Conservation (phyloP, 2,113 vertebrate species). For the Malaclemys terrapin region DNA sequence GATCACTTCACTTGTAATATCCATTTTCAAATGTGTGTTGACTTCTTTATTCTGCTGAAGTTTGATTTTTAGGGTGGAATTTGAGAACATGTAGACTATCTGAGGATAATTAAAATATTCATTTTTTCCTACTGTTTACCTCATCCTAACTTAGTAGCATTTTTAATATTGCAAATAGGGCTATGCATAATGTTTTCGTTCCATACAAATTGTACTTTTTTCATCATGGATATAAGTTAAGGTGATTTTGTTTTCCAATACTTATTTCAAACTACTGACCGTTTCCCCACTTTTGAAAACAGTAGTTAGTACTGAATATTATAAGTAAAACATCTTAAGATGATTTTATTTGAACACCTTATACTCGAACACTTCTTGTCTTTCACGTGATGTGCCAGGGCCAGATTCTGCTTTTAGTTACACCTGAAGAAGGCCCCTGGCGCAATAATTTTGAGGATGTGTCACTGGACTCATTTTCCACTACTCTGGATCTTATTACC, state of each 20-base stretch:
- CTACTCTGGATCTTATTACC: not conserved
- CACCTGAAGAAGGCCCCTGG: not conserved
- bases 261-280: not conserved
- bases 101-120: not conserved
- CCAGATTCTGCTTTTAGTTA: not conserved
- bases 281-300: not conserved
- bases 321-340: not conserved
- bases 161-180: not conserved
- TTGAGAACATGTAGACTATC: not conserved
- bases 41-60: accelerated
- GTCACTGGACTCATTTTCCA: not conserved
- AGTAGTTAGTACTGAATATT: not conserved
- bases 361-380: not conserved
- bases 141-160: not conserved
- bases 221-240: accelerated
- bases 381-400: not conserved
- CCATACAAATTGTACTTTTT: not conserved
- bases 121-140: not conserved
- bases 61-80: accelerated
- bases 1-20: not conserved
- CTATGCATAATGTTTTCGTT: not conserved
- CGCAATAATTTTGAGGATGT: slow-evolving; percentile 46
- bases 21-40: not conserved
- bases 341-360: not conserved
- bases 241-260: not conserved